Base-by-base conservation (phyloP, 2,113 vertebrate genomes). In the Microtus richardsoni region DNA sequence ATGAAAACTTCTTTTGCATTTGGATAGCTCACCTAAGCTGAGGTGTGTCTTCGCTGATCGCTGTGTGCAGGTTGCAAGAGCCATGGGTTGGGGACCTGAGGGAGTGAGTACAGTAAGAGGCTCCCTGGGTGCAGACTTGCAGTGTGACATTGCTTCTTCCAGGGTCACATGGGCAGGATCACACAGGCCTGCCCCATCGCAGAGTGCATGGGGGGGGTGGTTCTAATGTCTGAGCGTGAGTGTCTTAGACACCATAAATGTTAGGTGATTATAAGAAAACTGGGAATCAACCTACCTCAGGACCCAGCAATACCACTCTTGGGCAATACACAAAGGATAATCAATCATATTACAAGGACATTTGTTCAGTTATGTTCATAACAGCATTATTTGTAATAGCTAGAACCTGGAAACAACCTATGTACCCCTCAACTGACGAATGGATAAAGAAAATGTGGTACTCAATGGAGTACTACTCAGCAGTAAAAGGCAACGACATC, bases 101-200 rank as follows among this genome's bases (percentile, higher is more conserved):
- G 52, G 33, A 1, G 2, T 21, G 33, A 75, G 44, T 21, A 39
- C 22, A 28, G 5, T 6, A 1, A 16, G 52, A 26, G 16, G 0
- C 54, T 8, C 30, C 21, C 58, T 44, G 8, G 4, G 36, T 3
- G 0, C 5, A 30, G 44, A 52, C 3, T 33, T 47, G 33, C 0
- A 0, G 3, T 17, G 5, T 11, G 58, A 24, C 10, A n/a, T 58
- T 44, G 49, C 21, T 64, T 26, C 75, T 64, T 33, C 3, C 17
- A 1, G 22, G 28, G 21, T 60, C 83, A 7, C 7, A 11, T 36
- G 71, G 16, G 71, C 52, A 58, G 62, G 86, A 16, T 26, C 10
- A 0, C 26, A 10, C 2, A 10, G 77, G 33, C 21, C 49, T 85
- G 41, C 28, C 5, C 0, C 19, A 10, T 30, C 44, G 8, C 3